Evolutionary conservation across 2,797 vertebrate genomes (phyloP), one percentile per base, ranked within the genome.

Genomic region (Somateria mollissima): DNA sequence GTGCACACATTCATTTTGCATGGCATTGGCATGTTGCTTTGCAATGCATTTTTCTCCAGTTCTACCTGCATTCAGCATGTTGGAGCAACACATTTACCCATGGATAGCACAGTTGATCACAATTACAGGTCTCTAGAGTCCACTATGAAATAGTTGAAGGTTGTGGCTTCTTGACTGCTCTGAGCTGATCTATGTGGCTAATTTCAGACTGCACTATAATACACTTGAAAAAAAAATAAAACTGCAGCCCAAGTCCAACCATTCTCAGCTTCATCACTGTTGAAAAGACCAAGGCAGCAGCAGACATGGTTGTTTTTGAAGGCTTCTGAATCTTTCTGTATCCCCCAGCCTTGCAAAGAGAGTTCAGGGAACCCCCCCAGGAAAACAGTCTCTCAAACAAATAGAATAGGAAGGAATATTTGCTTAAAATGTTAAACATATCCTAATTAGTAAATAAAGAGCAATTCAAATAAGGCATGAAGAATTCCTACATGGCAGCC

Each of bases 381-480:
- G 88, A 51, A 90, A 83, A 71, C 0, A 32, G 14, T 13, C 36
- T 91, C 73, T 83, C 79, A 60, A 65, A 72, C 6, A 69, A 95
- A 88, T 22, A 43, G 28, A 61, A 51, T 41, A 61, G 37, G 78
- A 81, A 32, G 10, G 27, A 70, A 47, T 67, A 24, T 74, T 90
- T 94, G 69, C 75, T 88, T 83, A 80, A 87, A 90, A 91, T 53
- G 39, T 78, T 74, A 39, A 92, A 57, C 15, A 65, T 53, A 39
- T 3, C 62, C 76, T 61, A 88, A 95, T 91, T 83, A 84, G 76
- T 92, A 95, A 91, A 91, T 53, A 86, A 90, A 88, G 24, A 32
- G 36, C 45, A 74, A 61, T 80, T 80, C n/a, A 91, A 60, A 60
- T 71, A 34, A 88, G n/a, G 43, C 49, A 74, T 3, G 13, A 34